Evolutionary conservation across 1,140 invertebrate species (phyloP).

Genomic region (Hyposmocoma kahamanoa): DNA sequence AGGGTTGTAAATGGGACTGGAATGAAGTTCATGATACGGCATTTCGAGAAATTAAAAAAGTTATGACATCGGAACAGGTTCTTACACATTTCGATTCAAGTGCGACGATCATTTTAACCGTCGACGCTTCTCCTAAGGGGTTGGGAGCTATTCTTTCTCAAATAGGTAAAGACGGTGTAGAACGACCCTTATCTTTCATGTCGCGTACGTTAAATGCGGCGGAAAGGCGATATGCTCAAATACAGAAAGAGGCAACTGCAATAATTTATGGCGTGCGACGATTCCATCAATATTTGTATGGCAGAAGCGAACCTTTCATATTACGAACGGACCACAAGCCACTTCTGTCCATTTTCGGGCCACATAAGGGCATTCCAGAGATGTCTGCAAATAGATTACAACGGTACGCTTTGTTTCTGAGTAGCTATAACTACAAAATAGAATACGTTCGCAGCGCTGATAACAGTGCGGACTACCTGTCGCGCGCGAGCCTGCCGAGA

Average conservation of each 20-base stretch:
- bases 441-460: constrained; percentile 5
- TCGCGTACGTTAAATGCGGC: constrained; percentile 42
- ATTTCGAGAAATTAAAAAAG: constrained; percentile 23
- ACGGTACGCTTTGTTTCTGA: background rate
- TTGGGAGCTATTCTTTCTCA: constrained; percentile 30
- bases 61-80: constrained; percentile 19
- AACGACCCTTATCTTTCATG: constrained; percentile 47
- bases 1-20: constrained; percentile 18
- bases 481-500: constrained; percentile 3
- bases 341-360: background rate
- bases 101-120: constrained; percentile 27
- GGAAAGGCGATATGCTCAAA: constrained; percentile 23
- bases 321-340: background rate
- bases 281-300: constrained; percentile 30
- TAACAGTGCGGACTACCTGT: constrained; percentile 9
- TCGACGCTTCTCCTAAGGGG: constrained; percentile 28
- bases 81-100: constrained; percentile 45
- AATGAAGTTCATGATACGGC: constrained; percentile 17
- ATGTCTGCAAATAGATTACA: background rate
- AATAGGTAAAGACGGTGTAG: constrained; percentile 13
- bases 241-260: constrained; percentile 57
- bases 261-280: constrained; percentile 48
- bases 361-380: background rate
- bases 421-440: background rate
- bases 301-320: background rate